Evolutionary conservation across 2,113 vertebrate genomes (phyloP), one percentile per base, ranked within the genome.

Genomic region (Gambusia affinis): DNA sequence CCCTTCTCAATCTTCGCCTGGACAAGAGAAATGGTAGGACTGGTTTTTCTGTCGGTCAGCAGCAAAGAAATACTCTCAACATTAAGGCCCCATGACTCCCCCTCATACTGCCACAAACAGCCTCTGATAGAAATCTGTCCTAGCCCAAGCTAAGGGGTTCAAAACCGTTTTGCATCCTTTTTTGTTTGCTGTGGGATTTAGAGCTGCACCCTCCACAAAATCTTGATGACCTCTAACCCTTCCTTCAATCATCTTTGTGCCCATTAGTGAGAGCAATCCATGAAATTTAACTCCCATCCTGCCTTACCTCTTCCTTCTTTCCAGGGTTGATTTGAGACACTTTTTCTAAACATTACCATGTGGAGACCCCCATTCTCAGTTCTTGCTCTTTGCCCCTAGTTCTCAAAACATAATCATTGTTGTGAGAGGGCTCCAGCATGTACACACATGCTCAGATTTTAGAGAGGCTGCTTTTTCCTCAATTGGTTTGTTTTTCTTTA

Each of bases 1-100:
- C 91, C 4, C 88, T 91, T 30, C 89, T 92, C 60, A 88, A 89
- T 73, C 75, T 91, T 12, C 86, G 88, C 12, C 75, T 87, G 76
- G 61, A 44, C 28, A 91, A 91, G 74, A 87, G 80, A 81, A 8
- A 83, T 1, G 91, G 91, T 92, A 85, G 15, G 81, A 51, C 5
- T 2, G 3, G 15, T 1, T n/a, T 61, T 24, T 60, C 1, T 64
- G 47, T 62, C 5, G 60, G 28, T 33, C 62, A 64, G 30, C 6
- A 64, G 30, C 47, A 51, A 22, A 24, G 15, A 22, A 22, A 17
- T 51, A 51, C 19, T 7, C 47, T 7, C 15, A 19, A 51, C 47
- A 10, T 33, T 19, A 33, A 64, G 5, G 1, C 8, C 14, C 29
- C 29, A n/a, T 33, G 31, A 4, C 5, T 33, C 31, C 31, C 31